phyloP scores from a whole-genome alignment of 2,797 vertebrate species.

The Clarias laeviceps region DNA sequence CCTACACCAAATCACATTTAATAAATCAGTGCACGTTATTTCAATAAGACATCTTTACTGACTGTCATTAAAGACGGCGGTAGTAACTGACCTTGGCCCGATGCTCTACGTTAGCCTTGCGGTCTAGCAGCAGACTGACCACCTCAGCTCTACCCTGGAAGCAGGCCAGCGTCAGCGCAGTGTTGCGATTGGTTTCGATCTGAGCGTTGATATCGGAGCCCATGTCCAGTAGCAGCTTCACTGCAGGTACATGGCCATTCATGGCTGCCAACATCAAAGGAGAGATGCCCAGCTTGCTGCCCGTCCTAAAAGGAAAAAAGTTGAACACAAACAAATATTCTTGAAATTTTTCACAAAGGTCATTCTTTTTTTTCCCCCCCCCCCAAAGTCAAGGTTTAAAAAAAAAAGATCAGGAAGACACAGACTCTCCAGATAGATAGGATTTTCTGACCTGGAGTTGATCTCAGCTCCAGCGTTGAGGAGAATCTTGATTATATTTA shows the following conservation, averaged over 20 bases:
- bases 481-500: slow-evolving; percentile 99
- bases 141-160: slow-evolving; percentile 98
- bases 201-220: slow-evolving; percentile 98
- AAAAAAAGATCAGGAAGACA: not conserved
- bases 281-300: slow-evolving; percentile 97
- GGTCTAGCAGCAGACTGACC: slow-evolving; percentile 94
- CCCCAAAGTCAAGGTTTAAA: not conserved
- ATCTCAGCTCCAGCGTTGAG: slow-evolving; percentile 98
- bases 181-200: slow-evolving; percentile 98
- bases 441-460: slow-evolving; percentile 89
- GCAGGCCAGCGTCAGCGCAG: slow-evolving; percentile 94
- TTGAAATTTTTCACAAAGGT: not conserved
- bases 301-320: slow-evolving; percentile 79
- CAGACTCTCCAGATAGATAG: not conserved
- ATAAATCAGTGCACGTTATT: not conserved
- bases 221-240: slow-evolving; percentile 97
- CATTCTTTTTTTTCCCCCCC: not conserved
- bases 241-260: slow-evolving; percentile 97
- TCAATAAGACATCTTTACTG: no score
- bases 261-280: slow-evolving; percentile 98
- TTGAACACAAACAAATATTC: not conserved
- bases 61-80: not conserved
- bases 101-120: slow-evolving; percentile 98
- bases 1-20: not conserved
- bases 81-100: slow-evolving; percentile 88